A percentile compares a stretch with the other conserved stretches of the same genome.
These are phyloP conservation scores for Eublepharis macularius DNA, from an alignment of 2,113 vertebrate genomes.

Conservation along the genomic window DNA sequence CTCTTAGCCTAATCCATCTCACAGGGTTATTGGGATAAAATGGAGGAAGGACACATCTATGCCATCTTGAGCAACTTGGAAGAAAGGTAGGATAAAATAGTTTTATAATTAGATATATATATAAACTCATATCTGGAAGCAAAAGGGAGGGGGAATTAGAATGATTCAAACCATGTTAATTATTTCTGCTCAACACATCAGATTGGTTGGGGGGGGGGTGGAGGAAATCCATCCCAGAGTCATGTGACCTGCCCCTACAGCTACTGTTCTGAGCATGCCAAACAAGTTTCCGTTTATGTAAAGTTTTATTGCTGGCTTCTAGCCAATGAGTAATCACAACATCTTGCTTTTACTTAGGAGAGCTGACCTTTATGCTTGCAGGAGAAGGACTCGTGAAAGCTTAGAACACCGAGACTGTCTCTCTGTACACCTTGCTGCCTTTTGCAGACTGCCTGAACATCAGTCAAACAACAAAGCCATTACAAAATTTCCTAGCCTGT, in stretches of 20 bases:
- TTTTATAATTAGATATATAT: no score
- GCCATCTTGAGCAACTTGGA: no score
- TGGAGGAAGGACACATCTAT: no score
- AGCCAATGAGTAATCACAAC: background rate
- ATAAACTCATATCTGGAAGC: no score
- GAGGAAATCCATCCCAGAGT: background rate
- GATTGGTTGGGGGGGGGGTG: background rate
- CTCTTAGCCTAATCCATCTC: no score
- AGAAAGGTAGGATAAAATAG: no score
- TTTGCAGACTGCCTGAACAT: rapidly evolving
- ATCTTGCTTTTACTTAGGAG: slow-evolving; percentile 2
- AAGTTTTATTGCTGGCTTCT: background rate
- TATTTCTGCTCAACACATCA: background rate
- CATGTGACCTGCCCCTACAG: background rate
- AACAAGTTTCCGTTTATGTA: background rate
- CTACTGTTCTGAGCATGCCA: rapidly evolving
- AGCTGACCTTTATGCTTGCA: slow-evolving; percentile 27
- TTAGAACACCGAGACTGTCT: background rate
- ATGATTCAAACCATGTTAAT: background rate
- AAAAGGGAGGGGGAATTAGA: no score
- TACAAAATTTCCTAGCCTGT: background rate
- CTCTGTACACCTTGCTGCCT: background rate
- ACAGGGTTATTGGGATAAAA: no score
- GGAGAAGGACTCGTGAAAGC: background rate
- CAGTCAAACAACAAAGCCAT: background rate